Evolutionary conservation across 2,888 invertebrate species (phyloP).

Genomic region (Endomychus coccineus): DNA sequence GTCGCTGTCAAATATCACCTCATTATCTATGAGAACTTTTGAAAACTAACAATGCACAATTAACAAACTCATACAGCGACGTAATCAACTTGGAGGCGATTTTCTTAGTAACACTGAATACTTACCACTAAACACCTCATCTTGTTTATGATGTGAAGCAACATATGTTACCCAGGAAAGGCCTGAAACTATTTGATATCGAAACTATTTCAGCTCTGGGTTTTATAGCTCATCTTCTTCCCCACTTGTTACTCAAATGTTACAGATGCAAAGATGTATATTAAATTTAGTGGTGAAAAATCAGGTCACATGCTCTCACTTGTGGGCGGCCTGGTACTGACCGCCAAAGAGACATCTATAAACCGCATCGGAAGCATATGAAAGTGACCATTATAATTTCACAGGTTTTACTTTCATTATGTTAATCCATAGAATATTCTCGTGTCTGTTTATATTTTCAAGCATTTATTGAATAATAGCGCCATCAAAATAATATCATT

Average conservation of each 20-base stretch:
- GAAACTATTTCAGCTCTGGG: no score
- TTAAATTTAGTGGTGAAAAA: background rate
- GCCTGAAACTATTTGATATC: no score
- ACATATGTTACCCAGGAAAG: no score
- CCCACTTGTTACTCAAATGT: background rate
- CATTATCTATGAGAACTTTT: no score
- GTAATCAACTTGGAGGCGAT: background rate
- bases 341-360: background rate
- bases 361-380: constrained; percentile 1
- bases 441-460: no score
- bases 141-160: background rate
- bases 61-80: background rate
- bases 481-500: no score
- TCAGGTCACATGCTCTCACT: constrained; percentile 4
- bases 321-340: background rate
- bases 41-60: no score
- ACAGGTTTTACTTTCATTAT: no score
- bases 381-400: constrained; percentile 2
- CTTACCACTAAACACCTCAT: constrained; percentile 1
- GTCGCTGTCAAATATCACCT: no score
- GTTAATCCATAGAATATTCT: no score
- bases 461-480: no score
- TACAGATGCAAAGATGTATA: background rate
- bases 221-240: background rate
- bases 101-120: background rate